Evolutionary conservation across 1,140 invertebrate genomes (phyloP).

Genomic region (Leptoteleia sp.): DNA sequence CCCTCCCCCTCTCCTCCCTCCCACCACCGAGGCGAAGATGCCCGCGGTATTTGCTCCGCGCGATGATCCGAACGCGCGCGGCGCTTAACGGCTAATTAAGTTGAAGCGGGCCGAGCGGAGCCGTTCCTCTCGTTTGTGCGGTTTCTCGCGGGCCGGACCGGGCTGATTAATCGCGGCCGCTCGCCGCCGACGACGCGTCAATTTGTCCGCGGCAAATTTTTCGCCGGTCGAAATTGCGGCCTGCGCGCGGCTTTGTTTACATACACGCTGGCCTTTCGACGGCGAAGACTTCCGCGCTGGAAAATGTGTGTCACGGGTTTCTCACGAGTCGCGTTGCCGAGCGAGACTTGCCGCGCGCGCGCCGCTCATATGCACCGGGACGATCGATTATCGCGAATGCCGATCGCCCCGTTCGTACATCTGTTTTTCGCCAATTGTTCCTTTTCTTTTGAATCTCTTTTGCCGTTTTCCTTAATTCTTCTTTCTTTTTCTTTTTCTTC

Average conservation of each 20-base stretch:
- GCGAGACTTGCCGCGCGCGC: constrained; percentile 33
- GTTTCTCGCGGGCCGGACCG: neutral
- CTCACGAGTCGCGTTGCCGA: constrained; percentile 56
- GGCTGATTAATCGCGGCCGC: constrained; percentile 37
- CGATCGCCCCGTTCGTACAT: constrained; percentile 17
- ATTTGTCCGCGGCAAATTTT: constrained; percentile 24
- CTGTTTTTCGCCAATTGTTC: neutral
- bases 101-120: constrained; percentile 9
- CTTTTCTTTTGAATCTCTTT: too few species aligned
- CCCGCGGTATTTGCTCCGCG: constrained; percentile 4
- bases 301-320: constrained; percentile 63
- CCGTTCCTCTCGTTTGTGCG: neutral
- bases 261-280: constrained; percentile 25
- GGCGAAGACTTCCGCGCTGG: constrained; percentile 52
- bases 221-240: constrained; percentile 2
- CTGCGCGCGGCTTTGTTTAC: constrained; percentile 42
- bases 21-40: too few species aligned
- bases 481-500: too few species aligned
- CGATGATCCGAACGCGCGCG: neutral
- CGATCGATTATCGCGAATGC: constrained; percentile 29
- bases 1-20: too few species aligned
- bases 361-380: constrained; percentile 16
- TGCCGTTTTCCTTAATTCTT: too few species aligned
- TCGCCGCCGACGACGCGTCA: constrained; percentile 19
- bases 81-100: constrained; percentile 42